A percentile compares a stretch with the other conserved stretches of the same genome.
Evolutionary conservation across 2,113 vertebrate genomes (phyloP).

Genomic region (Oenanthe oenanthe): DNA sequence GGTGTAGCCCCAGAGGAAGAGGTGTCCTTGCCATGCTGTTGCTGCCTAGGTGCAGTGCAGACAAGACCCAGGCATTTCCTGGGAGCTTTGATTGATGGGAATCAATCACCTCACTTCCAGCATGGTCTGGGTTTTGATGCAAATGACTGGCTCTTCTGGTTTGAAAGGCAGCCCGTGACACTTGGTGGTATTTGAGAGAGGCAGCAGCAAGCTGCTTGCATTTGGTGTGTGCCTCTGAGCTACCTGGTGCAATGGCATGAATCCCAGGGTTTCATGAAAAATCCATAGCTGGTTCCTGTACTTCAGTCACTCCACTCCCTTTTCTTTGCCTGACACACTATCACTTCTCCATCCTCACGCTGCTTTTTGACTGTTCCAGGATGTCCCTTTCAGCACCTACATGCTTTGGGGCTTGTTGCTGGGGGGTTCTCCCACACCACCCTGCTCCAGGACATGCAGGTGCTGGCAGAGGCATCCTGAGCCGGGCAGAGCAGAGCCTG

Average conservation of each 20-base stretch:
- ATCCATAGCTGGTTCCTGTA: neutral
- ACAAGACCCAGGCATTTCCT: neutral
- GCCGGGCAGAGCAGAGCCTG: slow-evolving; percentile 12
- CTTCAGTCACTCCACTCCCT: neutral
- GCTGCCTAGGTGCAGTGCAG: neutral
- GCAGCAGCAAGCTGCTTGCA: neutral
- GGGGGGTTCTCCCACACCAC: neutral
- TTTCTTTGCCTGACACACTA: neutral
- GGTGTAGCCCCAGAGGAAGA: neutral
- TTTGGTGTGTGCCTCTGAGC: neutral
- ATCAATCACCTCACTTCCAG: neutral
- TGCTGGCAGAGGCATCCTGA: slow-evolving; percentile 6
- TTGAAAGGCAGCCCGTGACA: neutral
- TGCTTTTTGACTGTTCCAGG: slow-evolving; percentile 37
- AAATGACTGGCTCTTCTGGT: neutral
- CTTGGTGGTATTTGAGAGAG: neutral
- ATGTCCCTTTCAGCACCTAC: slow-evolving; percentile 28
- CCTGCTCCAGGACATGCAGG: neutral
- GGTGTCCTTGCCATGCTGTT: neutral
- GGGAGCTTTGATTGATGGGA: neutral
- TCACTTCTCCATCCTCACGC: slow-evolving; percentile 37
- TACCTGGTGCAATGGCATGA: neutral
- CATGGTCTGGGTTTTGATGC: neutral
- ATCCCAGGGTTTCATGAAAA: neutral
- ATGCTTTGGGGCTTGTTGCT: neutral